Percentiles rank a stretch among this genome's conserved stretches.
Evolutionary conservation across 2,797 vertebrate genomes (phyloP).

Genomic region (Malacoctenus gilli): DNA sequence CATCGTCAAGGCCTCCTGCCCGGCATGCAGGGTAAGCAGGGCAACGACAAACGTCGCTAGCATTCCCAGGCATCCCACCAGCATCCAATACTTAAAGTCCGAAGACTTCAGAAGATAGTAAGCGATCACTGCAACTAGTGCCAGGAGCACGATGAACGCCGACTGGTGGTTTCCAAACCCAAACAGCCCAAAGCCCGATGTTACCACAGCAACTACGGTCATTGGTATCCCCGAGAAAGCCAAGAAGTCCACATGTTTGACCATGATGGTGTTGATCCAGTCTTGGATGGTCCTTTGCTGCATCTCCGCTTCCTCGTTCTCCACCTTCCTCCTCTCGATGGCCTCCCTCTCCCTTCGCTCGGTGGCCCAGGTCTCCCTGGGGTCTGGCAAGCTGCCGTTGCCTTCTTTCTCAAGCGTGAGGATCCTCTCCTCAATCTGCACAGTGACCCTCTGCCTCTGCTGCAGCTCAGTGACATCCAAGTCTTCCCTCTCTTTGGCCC

Average conservation of each 20-base stretch:
- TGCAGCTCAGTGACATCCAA: conserved; percentile 46
- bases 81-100: conserved; percentile 74
- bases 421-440: conserved; percentile 72
- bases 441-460: conserved; percentile 51
- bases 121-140: conserved; percentile 42
- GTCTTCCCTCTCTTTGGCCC: conserved; percentile 28
- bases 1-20: conserved; percentile 38
- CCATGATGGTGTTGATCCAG: conserved; percentile 62
- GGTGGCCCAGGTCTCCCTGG: conserved; percentile 11
- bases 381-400: background rate
- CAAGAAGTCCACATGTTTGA: conserved; percentile 68
- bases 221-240: conserved; percentile 70
- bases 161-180: conserved; percentile 64
- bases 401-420: conserved; percentile 47
- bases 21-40: conserved; percentile 65
- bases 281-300: conserved; percentile 59
- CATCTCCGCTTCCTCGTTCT: conserved; percentile 47
- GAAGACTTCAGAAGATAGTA: conserved; percentile 47
- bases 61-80: conserved; percentile 67
- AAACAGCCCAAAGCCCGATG: conserved; percentile 56
- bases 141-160: conserved; percentile 53
- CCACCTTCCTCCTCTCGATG: conserved; percentile 42
- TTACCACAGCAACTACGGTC: conserved; percentile 58
- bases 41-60: conserved; percentile 61
- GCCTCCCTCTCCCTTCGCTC: conserved; percentile 47